A percentile compares a stretch with the other conserved stretches of the same genome.
Conservation (phyloP, 2,113 vertebrate species). For the Sus scrofa region T2T-Sscrofa CM000819.6:121508501-121509000, state of each 20-base stretch:
- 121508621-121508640: neutral
- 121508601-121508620: neutral
- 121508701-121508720: neutral
- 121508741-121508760: neutral
- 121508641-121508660: neutral
- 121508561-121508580: neutral
- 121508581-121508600: neutral
- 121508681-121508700: neutral
- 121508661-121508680: neutral
- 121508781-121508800: neutral
- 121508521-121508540: neutral
- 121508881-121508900: neutral
- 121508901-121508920: neutral
- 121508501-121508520: neutral
- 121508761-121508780: neutral
- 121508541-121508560: neutral
- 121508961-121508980: neutral
- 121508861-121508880: neutral
- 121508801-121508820: neutral
- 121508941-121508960: neutral
- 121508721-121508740: neutral
- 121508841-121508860: neutral
- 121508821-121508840: neutral
- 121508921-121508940: neutral
- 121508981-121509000: neutral